These are phyloP conservation scores for Pseudomyrmex flavicornis DNA, from an alignment of 1,140 invertebrate genomes.

Conservation along the genomic window DNA sequence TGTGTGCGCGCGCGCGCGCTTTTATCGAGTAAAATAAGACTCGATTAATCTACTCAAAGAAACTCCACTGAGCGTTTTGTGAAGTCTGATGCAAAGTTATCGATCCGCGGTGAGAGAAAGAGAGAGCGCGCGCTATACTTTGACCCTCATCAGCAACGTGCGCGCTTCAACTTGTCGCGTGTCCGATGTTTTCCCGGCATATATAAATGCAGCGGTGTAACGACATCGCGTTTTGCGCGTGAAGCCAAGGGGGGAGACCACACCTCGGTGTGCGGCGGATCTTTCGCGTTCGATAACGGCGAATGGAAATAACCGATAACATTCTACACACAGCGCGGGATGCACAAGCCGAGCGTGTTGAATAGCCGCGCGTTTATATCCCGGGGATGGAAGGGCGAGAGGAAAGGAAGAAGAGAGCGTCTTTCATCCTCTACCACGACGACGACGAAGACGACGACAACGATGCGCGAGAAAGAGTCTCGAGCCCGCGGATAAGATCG, in stretches of 20 bases:
- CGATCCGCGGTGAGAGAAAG: not conserved
- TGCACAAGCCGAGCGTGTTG: not conserved
- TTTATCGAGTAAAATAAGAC: constrained; percentile 23
- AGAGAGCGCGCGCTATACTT: constrained; percentile 8
- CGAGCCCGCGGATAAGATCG: constrained; percentile 24
- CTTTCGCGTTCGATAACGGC: constrained; percentile 3
- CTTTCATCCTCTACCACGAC: constrained; percentile 22
- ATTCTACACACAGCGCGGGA: not conserved
- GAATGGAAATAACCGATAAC: constrained; percentile 51
- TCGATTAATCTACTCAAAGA: constrained; percentile 1
- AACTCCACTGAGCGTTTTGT: not conserved
- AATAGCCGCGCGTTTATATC: constrained; percentile 37
- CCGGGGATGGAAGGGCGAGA: not conserved
- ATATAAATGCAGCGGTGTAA: not conserved
- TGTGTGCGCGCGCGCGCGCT: too few relatives aligned
- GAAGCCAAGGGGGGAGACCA: too few relatives aligned
- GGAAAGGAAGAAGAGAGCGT: not conserved
- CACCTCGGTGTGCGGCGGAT: not conserved
- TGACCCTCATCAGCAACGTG: constrained; percentile 1
- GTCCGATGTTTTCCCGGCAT: not conserved
- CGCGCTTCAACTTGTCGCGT: constrained; percentile 24
- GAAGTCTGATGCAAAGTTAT: constrained; percentile 9
- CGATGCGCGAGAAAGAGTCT: constrained; percentile 4
- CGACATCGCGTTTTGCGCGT: constrained; percentile 18
- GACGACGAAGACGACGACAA: constrained; percentile 1